phyloP scores from a whole-genome alignment of 1,140 invertebrate genomes.

The Halesus radiatus region DNA sequence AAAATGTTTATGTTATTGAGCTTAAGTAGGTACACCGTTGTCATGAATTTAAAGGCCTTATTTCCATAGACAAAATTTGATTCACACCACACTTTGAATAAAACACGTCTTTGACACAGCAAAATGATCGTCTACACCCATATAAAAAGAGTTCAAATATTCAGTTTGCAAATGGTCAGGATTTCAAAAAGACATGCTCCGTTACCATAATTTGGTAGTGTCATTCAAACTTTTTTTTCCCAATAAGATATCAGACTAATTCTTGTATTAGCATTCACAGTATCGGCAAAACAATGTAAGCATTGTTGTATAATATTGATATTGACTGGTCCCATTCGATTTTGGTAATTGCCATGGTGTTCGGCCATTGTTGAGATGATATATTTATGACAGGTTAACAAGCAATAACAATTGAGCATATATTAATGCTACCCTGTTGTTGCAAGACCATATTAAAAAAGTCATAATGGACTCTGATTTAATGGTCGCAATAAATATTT shows the following conservation, averaged over 20 bases:
- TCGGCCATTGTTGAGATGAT: constrained; percentile 22
- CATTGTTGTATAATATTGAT: constrained; percentile 15
- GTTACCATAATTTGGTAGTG: neutral
- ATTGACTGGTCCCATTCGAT: neutral
- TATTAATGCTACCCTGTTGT: neutral
- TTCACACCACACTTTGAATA: no score
- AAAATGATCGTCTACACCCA: no score
- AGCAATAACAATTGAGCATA: neutral
- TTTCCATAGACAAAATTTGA: no score
- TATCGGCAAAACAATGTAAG: constrained; percentile 2
- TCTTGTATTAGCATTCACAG: neutral
- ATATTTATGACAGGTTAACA: constrained; percentile 41
- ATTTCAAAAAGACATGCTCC: neutral
- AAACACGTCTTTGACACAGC: no score
- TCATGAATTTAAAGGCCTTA: no score
- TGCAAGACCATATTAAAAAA: neutral
- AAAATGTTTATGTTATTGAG: no score
- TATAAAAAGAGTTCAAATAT: no score
- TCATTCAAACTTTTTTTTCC: constrained; percentile 12
- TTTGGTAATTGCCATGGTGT: constrained; percentile 27
- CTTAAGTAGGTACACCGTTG: no score
- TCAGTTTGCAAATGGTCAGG: no score
- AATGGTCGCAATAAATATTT: neutral
- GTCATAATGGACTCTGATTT: neutral
- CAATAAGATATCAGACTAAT: neutral